These are phyloP conservation scores for Doris montereyensis DNA, from an alignment of 2,888 invertebrate species.

Conservation along the genomic window DNA sequence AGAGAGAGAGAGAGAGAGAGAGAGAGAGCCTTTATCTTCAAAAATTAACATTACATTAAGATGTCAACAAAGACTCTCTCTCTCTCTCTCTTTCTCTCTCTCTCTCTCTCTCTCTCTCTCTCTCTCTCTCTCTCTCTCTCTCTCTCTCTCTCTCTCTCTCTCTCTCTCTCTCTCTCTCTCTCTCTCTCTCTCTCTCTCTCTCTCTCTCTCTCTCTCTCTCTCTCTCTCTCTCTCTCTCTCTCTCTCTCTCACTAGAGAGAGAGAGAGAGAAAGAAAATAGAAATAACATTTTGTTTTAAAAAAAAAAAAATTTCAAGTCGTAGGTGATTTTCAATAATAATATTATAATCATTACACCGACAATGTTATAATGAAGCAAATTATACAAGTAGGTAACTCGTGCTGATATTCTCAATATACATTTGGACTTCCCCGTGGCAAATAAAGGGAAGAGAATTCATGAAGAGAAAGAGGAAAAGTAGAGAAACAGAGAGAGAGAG, in stretches of 20 bases:
- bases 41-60: neutral
- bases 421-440: no score
- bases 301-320: no score
- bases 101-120: slow-evolving; percentile 1
- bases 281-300: no score
- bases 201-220: neutral
- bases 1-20: neutral
- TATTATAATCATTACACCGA: neutral
- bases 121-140: neutral
- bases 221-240: neutral
- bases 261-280: no score
- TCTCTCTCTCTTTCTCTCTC: neutral
- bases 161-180: neutral
- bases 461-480: no score
- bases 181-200: slow-evolving; percentile 12
- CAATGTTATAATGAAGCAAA: neutral
- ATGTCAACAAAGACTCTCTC: neutral
- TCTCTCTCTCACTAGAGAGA: no score
- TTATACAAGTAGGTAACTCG: neutral
- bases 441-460: no score
- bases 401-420: neutral
- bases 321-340: no score
- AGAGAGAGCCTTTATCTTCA: neutral
- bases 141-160: neutral
- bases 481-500: no score